Conservation (phyloP, 2,797 vertebrate genomes). For the Odontamblyopus lacepedii region DNA sequence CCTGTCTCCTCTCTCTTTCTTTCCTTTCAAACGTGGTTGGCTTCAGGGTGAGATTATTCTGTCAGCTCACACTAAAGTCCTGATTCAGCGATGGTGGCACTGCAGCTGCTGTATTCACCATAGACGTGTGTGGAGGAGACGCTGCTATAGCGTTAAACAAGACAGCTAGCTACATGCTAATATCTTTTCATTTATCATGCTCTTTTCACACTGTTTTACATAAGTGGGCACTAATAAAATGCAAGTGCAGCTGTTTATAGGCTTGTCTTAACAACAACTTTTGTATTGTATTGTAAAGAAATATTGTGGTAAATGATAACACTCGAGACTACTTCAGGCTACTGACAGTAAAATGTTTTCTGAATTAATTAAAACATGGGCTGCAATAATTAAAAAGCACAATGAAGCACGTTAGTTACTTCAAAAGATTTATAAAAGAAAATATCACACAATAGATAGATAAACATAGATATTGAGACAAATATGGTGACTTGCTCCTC, state of each 20-base stretch:
- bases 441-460: too few relatives aligned
- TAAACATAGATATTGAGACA: too few relatives aligned
- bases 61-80: slow-evolving; percentile 55
- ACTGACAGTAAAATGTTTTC: too few relatives aligned
- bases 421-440: too few relatives aligned
- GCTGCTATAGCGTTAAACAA: slow-evolving; percentile 7
- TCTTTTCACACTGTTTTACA: not conserved
- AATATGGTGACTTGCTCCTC: too few relatives aligned
- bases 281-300: not conserved
- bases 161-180: too few relatives aligned
- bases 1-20: slow-evolving; percentile 25
- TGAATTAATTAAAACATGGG: too few relatives aligned
- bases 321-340: too few relatives aligned
- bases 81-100: slow-evolving; percentile 63
- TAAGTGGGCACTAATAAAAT: not conserved
- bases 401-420: too few relatives aligned
- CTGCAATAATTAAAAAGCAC: too few relatives aligned
- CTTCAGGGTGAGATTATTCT: slow-evolving; percentile 51
- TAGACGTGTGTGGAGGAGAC: slow-evolving; percentile 36
- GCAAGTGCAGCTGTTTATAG: not conserved
- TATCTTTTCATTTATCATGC: not conserved
- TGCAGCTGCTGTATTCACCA: slow-evolving; percentile 36
- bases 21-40: slow-evolving; percentile 38
- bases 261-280: not conserved
- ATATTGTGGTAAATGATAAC: not conserved